These are phyloP conservation scores for Chloroceryle aenea DNA, from an alignment of 2,113 vertebrate species.

Conservation along the genomic window DNA sequence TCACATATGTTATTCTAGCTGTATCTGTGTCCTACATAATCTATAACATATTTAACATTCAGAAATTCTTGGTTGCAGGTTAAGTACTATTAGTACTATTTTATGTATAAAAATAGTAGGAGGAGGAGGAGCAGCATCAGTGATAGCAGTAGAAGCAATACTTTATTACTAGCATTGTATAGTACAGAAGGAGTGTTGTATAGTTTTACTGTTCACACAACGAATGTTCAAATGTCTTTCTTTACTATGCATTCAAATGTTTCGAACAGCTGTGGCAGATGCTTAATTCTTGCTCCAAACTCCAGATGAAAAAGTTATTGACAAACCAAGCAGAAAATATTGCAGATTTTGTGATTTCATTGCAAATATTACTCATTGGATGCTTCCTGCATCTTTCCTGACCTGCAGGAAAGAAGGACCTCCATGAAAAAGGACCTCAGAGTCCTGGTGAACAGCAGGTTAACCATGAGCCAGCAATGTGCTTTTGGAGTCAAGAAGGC, in stretches of 20 bases:
- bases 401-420: too few species aligned
- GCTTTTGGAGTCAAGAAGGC: too few species aligned
- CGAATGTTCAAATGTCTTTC: neutral
- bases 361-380: neutral
- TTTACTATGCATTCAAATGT: neutral
- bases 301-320: neutral
- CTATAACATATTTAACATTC: neutral
- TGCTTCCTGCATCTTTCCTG: too few species aligned
- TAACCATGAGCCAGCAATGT: too few species aligned
- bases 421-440: too few species aligned
- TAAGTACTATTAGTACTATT: neutral
- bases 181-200: neutral
- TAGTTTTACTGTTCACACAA: neutral
- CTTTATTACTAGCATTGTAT: too few species aligned
- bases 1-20: neutral
- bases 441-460: too few species aligned
- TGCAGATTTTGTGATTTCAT: neutral
- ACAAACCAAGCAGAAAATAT: neutral
- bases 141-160: neutral
- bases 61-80: neutral
- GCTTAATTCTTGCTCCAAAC: neutral
- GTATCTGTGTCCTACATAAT: neutral
- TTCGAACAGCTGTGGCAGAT: neutral
- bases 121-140: neutral
- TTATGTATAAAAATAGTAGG: neutral